These are phyloP conservation scores for Onthophagus sagittarius DNA, from an alignment of 2,888 invertebrate species.

Conservation along the genomic window DNA sequence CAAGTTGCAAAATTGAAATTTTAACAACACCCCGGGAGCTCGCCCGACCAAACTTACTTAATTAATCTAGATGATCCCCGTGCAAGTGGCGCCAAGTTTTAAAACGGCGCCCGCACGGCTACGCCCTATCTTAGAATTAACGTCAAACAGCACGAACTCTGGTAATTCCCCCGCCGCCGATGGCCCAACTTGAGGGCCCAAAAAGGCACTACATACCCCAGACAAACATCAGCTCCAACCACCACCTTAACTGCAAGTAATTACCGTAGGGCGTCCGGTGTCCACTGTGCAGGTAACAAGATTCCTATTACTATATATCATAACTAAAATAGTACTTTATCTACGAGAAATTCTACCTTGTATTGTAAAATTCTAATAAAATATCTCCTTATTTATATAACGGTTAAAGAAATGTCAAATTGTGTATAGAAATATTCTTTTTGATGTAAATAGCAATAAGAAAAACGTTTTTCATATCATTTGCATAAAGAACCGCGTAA, in stretches of 20 bases:
- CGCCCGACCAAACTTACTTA: not conserved
- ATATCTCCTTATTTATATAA: too few species aligned
- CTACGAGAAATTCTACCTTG: not conserved
- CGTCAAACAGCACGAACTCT: not conserved
- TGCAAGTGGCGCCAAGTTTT: not conserved
- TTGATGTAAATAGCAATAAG: not conserved
- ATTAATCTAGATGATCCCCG: not conserved
- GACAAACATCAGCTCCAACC: not conserved
- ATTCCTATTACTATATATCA: not conserved
- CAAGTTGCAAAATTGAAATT: not conserved
- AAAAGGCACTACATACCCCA: not conserved
- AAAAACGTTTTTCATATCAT: not conserved
- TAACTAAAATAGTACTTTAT: not conserved
- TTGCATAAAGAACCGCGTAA: not conserved
- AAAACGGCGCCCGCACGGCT: conserved; percentile 3
- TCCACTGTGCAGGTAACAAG: not conserved
- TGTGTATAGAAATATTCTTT: too few species aligned
- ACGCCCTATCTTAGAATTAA: not conserved
- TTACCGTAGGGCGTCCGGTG: not conserved
- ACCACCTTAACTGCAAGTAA: not conserved
- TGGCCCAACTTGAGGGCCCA: not conserved
- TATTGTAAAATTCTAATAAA: too few species aligned
- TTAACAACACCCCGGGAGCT: not conserved
- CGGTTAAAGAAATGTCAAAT: too few species aligned
- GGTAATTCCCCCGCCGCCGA: not conserved